phyloP scores from a whole-genome alignment of 2,113 vertebrate species.

The Motacilla alba region DNA sequence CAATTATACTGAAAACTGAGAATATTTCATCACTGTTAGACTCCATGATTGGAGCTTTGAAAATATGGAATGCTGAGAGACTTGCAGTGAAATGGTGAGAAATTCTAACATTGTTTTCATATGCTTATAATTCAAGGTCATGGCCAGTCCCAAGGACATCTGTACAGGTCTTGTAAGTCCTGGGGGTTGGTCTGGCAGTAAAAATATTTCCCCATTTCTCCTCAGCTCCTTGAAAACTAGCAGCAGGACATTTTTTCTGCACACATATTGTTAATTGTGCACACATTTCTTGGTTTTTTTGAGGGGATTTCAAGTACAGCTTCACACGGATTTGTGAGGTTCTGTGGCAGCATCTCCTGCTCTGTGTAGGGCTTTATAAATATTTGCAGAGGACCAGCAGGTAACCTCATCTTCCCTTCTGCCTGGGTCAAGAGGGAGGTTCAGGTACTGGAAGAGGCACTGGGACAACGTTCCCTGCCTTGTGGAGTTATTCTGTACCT shows the following conservation, averaged over 20 bases:
- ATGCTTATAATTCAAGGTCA: neutral
- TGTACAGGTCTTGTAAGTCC: neutral
- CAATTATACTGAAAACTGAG: neutral
- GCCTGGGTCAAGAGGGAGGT: fast-evolving
- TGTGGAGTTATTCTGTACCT: neutral
- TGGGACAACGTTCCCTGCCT: neutral
- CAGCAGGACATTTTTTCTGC: neutral
- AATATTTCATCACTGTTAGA: neutral
- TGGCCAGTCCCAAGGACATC: fast-evolving
- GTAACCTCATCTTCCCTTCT: neutral
- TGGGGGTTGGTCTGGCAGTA: neutral
- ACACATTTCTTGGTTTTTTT: neutral
- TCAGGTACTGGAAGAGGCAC: neutral
- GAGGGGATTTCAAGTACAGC: neutral
- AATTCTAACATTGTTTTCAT: neutral
- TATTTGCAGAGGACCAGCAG: neutral
- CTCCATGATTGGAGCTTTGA: neutral
- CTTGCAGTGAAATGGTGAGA: neutral
- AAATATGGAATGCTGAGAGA: neutral
- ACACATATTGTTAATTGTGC: neutral
- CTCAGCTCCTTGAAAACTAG: neutral
- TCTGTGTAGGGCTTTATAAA: neutral
- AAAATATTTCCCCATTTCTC: neutral
- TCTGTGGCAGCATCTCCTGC: neutral
- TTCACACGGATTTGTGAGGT: neutral